Percentiles rank a stretch among this genome's conserved stretches.
Evolutionary conservation across 2,888 invertebrate species (phyloP).

Genomic region (Sialis lutaria): DNA sequence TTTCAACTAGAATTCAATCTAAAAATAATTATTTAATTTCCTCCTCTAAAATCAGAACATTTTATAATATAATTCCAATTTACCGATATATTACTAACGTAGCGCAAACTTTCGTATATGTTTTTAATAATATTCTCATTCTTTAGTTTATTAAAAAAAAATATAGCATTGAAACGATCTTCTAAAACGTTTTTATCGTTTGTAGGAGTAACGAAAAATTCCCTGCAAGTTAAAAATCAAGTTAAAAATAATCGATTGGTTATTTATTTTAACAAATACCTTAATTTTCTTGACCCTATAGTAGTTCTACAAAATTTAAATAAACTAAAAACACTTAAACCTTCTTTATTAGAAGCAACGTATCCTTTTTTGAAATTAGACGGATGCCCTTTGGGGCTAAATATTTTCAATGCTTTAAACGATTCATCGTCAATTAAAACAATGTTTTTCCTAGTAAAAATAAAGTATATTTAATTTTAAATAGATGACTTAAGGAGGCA

Average conservation of each 20-base stretch:
- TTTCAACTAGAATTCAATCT: no score
- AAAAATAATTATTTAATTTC: neutral
- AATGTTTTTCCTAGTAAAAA: slow-evolving; percentile 37
- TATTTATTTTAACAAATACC: neutral
- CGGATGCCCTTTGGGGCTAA: slow-evolving; percentile 53
- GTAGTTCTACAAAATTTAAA: slow-evolving; percentile 20
- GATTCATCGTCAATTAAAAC: slow-evolving; percentile 55
- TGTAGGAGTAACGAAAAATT: slow-evolving; percentile 53
- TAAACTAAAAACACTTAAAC: slow-evolving; percentile 52
- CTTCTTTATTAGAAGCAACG: slow-evolving; percentile 41
- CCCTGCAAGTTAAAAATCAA: slow-evolving; percentile 24
- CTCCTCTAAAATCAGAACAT: neutral
- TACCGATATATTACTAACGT: slow-evolving; percentile 32
- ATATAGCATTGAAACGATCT: slow-evolving; percentile 49
- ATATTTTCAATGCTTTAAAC: slow-evolving; percentile 60
- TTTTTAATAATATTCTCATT: slow-evolving; percentile 43
- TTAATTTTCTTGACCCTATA: slow-evolving; percentile 6
- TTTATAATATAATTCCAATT: neutral
- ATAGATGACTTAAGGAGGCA: neutral
- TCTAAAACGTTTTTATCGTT: slow-evolving; percentile 38
- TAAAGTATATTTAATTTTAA: slow-evolving; percentile 1
- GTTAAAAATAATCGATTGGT: no score
- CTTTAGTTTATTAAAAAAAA: slow-evolving; percentile 42
- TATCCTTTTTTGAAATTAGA: slow-evolving; percentile 53
- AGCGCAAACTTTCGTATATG: slow-evolving; percentile 39